These are phyloP conservation scores for Dipodomys stephensi DNA, from an alignment of 2,113 vertebrate genomes.

Conservation along the genomic window DNA sequence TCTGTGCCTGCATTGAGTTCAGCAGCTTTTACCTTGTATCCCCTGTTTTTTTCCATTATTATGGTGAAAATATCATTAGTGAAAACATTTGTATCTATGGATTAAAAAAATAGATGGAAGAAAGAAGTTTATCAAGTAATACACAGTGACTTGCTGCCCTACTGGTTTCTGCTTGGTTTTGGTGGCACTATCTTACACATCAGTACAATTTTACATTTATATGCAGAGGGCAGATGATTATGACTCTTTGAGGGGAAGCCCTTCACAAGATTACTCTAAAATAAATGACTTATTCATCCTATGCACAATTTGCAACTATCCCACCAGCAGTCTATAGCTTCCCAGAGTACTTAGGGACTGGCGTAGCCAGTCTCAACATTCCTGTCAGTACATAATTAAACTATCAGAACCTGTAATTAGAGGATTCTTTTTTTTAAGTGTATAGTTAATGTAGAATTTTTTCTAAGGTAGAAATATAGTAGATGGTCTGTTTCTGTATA, in stretches of 20 bases:
- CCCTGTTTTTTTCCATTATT: conserved; percentile 32
- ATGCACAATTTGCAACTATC: background rate
- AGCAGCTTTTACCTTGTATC: background rate
- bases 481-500: too few species aligned
- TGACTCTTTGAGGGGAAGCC: conserved; percentile 23
- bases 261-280: background rate
- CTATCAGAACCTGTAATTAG: background rate
- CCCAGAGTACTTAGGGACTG: background rate
- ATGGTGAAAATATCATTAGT: background rate
- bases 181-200: background rate
- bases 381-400: background rate
- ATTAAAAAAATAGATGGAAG: background rate
- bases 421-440: background rate
- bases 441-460: background rate
- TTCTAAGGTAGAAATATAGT: background rate
- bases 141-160: background rate
- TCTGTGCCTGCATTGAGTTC: background rate
- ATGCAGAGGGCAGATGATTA: background rate
- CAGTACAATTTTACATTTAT: background rate
- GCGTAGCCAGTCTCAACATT: background rate
- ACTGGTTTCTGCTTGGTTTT: background rate
- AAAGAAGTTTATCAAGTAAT: background rate
- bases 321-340: background rate
- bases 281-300: conserved; percentile 5
- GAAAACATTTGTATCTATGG: conserved; percentile 26